phyloP scores from a whole-genome alignment of 2,888 invertebrate genomes.

The Epirrhoe tristata region DNA sequence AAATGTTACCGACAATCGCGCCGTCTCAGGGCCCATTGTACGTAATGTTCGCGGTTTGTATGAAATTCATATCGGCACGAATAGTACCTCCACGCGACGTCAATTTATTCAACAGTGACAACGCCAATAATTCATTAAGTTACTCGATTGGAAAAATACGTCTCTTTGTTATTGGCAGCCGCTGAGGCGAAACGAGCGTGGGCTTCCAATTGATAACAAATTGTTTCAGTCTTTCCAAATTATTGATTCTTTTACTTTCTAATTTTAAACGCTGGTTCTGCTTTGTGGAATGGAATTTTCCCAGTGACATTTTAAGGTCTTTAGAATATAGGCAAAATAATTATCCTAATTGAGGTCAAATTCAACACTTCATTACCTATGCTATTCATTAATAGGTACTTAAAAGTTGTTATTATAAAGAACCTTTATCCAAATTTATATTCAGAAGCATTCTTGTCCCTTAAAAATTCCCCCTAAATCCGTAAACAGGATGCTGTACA shows the following conservation, averaged over 20 bases:
- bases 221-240: conserved; percentile 31
- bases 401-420: too few relatives aligned
- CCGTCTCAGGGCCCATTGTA: conserved; percentile 60
- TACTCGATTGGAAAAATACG: conserved; percentile 44
- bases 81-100: conserved; percentile 37
- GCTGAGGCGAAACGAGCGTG: conserved; percentile 36
- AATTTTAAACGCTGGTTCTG: conserved; percentile 19
- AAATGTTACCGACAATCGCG: conserved; percentile 67
- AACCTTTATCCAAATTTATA: background rate
- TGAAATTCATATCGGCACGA: conserved; percentile 60
- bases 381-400: too few relatives aligned
- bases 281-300: conserved; percentile 27
- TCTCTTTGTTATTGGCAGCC: conserved; percentile 40
- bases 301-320: conserved; percentile 1
- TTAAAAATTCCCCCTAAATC: background rate
- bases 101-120: conserved; percentile 56
- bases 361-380: background rate
- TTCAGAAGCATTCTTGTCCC: background rate
- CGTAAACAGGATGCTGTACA: conserved; percentile 4
- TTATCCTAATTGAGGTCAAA: background rate
- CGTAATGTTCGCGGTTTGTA: conserved; percentile 59
- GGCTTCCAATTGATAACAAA: conserved; percentile 32
- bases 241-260: conserved; percentile 33
- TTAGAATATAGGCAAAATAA: background rate
- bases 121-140: conserved; percentile 51